Percentiles rank a stretch among this genome's conserved stretches.
These are phyloP conservation scores for Smutsia temminckii DNA, from an alignment of 2,797 vertebrate genomes.

Conservation along the genomic window DNA sequence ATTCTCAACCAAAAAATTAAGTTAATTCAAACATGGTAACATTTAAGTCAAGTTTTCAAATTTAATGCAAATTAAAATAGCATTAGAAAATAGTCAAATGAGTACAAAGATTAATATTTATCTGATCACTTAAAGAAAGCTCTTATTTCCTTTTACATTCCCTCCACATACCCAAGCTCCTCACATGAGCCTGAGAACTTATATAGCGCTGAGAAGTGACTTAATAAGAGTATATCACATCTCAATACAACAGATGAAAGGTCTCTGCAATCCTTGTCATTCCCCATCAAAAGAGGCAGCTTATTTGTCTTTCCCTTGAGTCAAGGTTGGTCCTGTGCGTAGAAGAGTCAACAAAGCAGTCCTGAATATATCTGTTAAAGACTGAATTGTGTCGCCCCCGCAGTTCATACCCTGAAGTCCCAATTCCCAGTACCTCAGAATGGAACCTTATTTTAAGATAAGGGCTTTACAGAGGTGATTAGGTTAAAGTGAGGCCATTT, in stretches of 20 bases:
- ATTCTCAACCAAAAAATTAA: background rate
- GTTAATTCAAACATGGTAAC: background rate
- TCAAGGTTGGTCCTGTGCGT: background rate
- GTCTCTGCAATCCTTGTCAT: background rate
- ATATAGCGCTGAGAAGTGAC: background rate
- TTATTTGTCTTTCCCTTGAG: background rate
- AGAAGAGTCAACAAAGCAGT: background rate
- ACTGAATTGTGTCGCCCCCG: background rate
- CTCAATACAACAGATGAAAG: background rate
- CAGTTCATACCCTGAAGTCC: background rate
- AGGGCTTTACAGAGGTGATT: background rate
- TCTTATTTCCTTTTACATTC: background rate
- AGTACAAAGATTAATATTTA: background rate
- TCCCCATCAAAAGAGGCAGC: background rate
- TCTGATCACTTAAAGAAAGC: background rate
- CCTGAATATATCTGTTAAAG: background rate
- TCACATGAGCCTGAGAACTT: background rate
- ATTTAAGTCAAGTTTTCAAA: conserved; percentile 11
- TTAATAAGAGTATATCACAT: background rate
- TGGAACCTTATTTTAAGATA: background rate
- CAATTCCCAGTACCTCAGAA: background rate
- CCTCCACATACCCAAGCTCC: background rate
- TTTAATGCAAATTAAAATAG: conserved; percentile 38
- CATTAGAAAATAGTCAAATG: background rate
- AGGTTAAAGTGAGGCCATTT: background rate